Evolutionary conservation across 2,113 vertebrate species (phyloP).

Genomic region (Tinamus guttatus): DNA sequence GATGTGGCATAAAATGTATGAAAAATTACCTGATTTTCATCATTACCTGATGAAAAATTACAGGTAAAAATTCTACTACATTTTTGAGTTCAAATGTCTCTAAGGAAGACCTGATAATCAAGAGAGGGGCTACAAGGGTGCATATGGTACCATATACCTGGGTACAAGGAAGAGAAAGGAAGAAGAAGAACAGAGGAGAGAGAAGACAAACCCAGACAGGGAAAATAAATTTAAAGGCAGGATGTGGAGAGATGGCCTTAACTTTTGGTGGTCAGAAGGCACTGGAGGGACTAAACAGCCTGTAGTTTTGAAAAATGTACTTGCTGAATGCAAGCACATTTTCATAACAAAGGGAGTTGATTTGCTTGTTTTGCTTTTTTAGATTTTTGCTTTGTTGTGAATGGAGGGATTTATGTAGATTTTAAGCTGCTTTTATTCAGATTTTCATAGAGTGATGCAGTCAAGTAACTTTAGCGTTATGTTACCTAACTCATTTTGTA

Average conservation of each 20-base stretch:
- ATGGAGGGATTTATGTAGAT: neutral
- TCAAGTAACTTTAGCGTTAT: neutral
- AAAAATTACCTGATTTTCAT: too few relatives aligned
- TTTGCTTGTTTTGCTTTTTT: neutral
- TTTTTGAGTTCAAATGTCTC: neutral
- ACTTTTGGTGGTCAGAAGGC: neutral
- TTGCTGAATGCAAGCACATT: neutral
- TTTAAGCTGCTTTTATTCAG: neutral
- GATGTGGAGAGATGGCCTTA: neutral
- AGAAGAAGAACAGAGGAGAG: neutral
- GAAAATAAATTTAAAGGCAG: neutral
- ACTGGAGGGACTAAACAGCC: neutral
- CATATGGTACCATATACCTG: neutral
- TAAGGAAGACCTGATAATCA: neutral
- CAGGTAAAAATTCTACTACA: neutral
- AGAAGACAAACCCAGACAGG: neutral
- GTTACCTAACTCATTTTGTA: neutral
- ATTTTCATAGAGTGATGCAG: neutral
- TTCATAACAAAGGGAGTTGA: neutral
- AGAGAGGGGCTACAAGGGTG: neutral
- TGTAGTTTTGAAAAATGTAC: neutral
- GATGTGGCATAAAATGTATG: neutral
- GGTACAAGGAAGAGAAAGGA: neutral
- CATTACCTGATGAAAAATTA: neutral
- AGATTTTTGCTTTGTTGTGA: neutral